Conservation (phyloP, 2,113 vertebrate species). For the Corydoras sp. region DNA sequence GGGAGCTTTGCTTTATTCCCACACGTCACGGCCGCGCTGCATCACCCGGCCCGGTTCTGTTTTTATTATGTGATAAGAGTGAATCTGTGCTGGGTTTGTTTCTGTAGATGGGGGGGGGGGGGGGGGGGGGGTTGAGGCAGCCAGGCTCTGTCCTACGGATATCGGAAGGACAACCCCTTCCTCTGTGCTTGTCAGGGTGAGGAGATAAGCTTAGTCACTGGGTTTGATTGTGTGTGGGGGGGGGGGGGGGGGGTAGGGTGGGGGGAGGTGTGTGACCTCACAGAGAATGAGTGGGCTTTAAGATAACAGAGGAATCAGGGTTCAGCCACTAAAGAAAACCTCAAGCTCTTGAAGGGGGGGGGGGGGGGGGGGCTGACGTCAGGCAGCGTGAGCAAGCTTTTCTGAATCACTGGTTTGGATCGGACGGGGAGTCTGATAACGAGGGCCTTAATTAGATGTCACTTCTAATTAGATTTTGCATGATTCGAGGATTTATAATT, state of each 20-base stretch:
- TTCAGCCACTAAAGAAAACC: slow-evolving; percentile 18
- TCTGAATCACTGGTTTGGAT: neutral
- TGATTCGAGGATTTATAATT: too few species aligned
- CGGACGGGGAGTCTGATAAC: too few species aligned
- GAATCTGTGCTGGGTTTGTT: too few species aligned
- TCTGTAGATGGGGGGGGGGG: neutral
- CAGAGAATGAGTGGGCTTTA: slow-evolving; percentile 13
- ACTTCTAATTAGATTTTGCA: too few species aligned
- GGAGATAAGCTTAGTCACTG: slow-evolving; percentile 42
- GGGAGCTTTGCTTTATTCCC: too few species aligned
- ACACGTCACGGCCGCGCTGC: too few species aligned
- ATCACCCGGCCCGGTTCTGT: too few species aligned
- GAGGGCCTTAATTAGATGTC: too few species aligned
- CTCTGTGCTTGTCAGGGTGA: neutral
- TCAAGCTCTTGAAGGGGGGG: neutral
- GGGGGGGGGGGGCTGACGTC: neutral
- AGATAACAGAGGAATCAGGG: slow-evolving; percentile 38
- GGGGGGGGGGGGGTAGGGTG: neutral
- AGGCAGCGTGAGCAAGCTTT: neutral
- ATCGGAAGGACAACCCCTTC: too few species aligned
- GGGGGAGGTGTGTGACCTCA: neutral
- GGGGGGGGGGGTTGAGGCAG: neutral
- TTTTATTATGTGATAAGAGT: too few species aligned
- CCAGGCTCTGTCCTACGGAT: neutral
- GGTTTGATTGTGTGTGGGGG: slow-evolving; percentile 26